phyloP scores from a whole-genome alignment of 2,113 vertebrate genomes.

The Archilochus colubris region DNA sequence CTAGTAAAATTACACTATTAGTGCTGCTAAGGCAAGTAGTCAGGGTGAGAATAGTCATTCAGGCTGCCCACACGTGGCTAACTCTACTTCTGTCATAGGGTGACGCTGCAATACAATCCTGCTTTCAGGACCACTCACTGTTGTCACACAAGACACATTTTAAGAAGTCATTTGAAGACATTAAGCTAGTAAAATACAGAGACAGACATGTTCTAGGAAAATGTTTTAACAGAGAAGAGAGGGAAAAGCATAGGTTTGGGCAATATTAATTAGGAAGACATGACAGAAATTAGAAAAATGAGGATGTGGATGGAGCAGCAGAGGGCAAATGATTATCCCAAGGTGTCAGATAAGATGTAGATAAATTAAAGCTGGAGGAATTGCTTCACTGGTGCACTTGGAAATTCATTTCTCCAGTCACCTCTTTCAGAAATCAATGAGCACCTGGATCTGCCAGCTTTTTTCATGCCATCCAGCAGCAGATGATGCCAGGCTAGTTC shows the following conservation, averaged over 20 bases:
- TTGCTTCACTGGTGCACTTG: neutral
- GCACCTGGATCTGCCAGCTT: neutral
- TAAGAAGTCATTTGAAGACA: neutral
- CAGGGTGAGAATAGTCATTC: neutral
- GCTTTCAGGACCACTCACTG: neutral
- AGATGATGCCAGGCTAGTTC: neutral
- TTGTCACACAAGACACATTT: neutral
- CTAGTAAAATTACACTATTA: neutral
- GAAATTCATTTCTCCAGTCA: neutral
- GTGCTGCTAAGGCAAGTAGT: neutral
- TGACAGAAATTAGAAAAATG: slow-evolving; percentile 31
- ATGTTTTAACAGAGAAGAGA: slow-evolving; percentile 6
- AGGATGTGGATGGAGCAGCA: neutral
- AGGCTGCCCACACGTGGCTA: neutral
- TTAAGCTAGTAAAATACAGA: neutral
- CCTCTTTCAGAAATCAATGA: neutral
- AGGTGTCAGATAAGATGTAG: slow-evolving; percentile 9
- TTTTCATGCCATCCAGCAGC: neutral
- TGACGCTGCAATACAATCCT: neutral
- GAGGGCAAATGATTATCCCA: slow-evolving; percentile 2
- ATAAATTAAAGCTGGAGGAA: slow-evolving; percentile 24
- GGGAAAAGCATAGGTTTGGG: neutral
- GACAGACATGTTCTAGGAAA: neutral
- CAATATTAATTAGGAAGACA: slow-evolving; percentile 32
- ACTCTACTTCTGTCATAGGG: neutral